phyloP scores from a whole-genome alignment of 2,113 vertebrate species.

The Collichthys lucidus region DNA sequence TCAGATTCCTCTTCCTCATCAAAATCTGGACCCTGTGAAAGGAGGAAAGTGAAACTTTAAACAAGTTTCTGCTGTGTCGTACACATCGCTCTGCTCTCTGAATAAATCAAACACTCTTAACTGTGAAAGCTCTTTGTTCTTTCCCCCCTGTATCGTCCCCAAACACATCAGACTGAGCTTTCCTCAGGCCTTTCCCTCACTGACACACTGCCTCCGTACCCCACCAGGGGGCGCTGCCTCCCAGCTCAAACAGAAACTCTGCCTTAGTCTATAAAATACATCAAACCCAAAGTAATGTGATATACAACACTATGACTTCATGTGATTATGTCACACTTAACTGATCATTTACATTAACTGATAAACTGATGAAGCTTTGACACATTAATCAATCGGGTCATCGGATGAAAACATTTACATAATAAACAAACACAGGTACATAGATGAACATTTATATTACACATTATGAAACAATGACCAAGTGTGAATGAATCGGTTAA shows the following conservation, averaged over 20 bases:
- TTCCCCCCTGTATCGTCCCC: no score
- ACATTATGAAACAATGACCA: no score
- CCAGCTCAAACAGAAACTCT: background rate
- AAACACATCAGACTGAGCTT: background rate
- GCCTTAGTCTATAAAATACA: background rate
- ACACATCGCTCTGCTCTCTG: background rate
- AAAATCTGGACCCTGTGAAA: slow-evolving; percentile 90
- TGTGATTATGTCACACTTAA: no score
- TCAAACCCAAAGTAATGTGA: background rate
- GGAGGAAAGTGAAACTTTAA: background rate
- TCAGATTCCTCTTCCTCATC: slow-evolving; percentile 95
- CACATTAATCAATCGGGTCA: no score
- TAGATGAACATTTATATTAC: no score
- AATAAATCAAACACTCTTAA: background rate
- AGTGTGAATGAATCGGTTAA: no score
- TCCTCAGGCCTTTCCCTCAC: background rate
- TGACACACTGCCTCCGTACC: background rate
- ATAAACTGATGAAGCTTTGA: no score
- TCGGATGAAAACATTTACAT: no score
- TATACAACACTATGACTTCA: no score
- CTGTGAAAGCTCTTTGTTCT: background rate
- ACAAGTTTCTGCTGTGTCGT: background rate
- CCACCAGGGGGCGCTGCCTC: background rate
- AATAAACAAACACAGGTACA: no score
- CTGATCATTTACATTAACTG: no score